Evolutionary conservation across 2,797 vertebrate genomes (phyloP), one percentile per base, ranked within the genome.

Genomic region (Taenioides sp.): DNA sequence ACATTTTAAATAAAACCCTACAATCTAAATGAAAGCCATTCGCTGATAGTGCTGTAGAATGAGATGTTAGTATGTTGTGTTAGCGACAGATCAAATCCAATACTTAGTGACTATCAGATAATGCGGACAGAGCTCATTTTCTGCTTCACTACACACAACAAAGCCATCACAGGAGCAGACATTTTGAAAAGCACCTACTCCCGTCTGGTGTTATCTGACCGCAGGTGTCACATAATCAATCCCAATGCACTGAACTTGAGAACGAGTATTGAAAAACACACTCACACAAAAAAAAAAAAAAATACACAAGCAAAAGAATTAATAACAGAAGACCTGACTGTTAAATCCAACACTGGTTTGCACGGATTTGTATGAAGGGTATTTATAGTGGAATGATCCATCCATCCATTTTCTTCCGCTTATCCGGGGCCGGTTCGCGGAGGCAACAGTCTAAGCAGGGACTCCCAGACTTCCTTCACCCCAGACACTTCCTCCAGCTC

Each of bases 101-200:
- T 72, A 69, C 66, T 78, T 70, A 58, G 66, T 69, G 65, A 50
- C 55, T 43, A 65, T 83, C 71, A 74, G 75, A 83, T 86, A 79
- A 81, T 81, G 65, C 66, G 65, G 71, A 75, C 67, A 40, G 40
- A 60, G 78, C 80, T 86, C 43, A 82, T 87, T 87, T 89, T 84
- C 81, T 76, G 80, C 86, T 81, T 77, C 84, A 82, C 47, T 64
- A 79, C 65, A 68, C 77, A 65, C 62, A 72, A 67, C 4, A 43
- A 37, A 67, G 69, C 70, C 61, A 0, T 76, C 43, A 65, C 65
- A 62, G 18, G 40, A 64, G 65, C 57, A 18, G 54, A 31, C 2
- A 5, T 37, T 80, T 71, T 69, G 23, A 70, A 80, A 82, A 59
- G 49, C 62, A 49, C 71, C 72, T 62, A 55, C 72, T 75, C 70